These are phyloP conservation scores for Loris lydekkerianus DNA, from an alignment of 2,797 vertebrate species.

Conservation along the genomic window DNA sequence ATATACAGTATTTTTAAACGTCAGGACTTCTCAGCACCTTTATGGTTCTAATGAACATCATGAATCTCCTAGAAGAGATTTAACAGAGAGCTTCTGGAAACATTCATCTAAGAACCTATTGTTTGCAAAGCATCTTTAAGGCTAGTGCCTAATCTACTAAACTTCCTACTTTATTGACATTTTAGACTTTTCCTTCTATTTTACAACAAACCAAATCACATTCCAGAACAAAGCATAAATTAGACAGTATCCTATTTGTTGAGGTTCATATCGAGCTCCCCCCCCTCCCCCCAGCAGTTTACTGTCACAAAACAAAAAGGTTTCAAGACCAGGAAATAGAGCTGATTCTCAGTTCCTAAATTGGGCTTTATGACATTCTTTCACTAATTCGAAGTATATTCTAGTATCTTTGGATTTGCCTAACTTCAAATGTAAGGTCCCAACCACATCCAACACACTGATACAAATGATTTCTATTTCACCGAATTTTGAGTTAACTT, in stretches of 20 bases:
- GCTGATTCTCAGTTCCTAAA: background rate
- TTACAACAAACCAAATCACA: background rate
- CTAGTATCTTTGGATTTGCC: background rate
- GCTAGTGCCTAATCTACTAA: background rate
- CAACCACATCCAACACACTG: background rate
- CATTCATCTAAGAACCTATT: background rate
- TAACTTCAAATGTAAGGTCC: background rate
- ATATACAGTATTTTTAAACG: background rate
- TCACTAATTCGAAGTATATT: background rate
- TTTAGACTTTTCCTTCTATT: background rate
- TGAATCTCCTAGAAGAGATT: background rate
- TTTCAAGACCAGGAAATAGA: background rate
- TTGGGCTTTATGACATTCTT: background rate
- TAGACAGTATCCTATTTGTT: background rate
- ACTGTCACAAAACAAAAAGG: background rate
- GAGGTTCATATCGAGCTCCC: background rate
- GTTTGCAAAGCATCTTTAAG: background rate
- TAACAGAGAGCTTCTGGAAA: constrained; percentile 1
- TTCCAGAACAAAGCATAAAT: background rate
- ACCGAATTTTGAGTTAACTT: constrained; percentile 9
- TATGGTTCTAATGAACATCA: background rate
- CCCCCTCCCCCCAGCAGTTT: background rate
- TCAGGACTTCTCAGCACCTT: background rate
- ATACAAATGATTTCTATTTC: background rate
- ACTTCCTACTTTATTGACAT: background rate